These are phyloP conservation scores for Nomada fucata DNA, from an alignment of 2,888 invertebrate species.

Conservation along the genomic window DNA sequence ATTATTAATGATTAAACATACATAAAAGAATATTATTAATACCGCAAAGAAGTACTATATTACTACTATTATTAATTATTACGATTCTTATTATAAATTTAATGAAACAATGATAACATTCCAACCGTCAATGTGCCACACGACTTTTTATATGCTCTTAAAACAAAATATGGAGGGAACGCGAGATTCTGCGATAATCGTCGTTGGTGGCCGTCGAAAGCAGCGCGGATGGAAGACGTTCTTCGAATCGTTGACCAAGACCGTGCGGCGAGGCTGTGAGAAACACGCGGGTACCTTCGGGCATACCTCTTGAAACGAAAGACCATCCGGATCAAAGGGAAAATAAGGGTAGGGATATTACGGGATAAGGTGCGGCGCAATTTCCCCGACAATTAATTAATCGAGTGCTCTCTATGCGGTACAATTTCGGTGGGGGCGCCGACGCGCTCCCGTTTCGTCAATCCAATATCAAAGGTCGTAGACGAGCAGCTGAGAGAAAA, in stretches of 20 bases:
- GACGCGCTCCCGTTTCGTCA: not conserved
- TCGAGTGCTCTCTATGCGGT: conserved; percentile 28
- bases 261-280: conserved; percentile 32
- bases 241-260: not conserved
- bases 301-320: not conserved
- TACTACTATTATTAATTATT: conserved; percentile 79
- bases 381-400: not conserved
- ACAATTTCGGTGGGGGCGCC: not conserved
- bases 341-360: conserved; percentile 39
- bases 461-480: not conserved
- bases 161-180: conserved; percentile 63
- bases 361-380: not conserved
- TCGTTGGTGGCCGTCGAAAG: conserved; percentile 61
- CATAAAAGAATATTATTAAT: conserved; percentile 77
- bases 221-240: conserved; percentile 53
- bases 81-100: conserved; percentile 79
- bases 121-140: conserved; percentile 89
- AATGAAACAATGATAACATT: conserved; percentile 85
- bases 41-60: conserved; percentile 81
- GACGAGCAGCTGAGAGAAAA: too few relatives aligned
- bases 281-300: conserved; percentile 28
- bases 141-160: conserved; percentile 84
- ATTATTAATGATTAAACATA: conserved; percentile 74
- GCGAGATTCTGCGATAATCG: conserved; percentile 57
- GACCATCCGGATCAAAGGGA: conserved; percentile 10